These are phyloP conservation scores for Clavelina lepadiformis DNA, from an alignment of 23 tunicate genomes.

Conservation along the genomic window DNA sequence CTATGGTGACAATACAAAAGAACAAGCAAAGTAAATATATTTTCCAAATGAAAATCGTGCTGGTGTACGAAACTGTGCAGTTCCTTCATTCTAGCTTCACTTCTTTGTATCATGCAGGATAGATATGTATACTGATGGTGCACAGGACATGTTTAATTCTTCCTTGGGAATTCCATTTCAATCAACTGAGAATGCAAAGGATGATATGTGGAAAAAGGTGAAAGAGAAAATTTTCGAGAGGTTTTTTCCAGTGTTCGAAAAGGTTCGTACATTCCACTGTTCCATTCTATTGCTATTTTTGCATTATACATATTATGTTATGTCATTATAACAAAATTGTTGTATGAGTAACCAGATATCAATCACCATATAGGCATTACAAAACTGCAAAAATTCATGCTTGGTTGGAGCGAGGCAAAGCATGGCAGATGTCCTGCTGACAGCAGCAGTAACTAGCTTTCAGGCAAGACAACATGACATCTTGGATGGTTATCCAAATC, in stretches of 20 bases:
- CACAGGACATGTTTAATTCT: conserved; percentile 3
- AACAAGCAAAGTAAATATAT: conserved; percentile 4
- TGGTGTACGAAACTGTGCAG: too few species aligned
- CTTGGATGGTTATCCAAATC: conserved; percentile 1
- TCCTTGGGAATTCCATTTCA: not conserved
- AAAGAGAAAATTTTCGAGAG: conserved; percentile 1
- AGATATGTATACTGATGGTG: conserved; percentile 18
- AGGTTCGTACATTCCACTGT: too few species aligned
- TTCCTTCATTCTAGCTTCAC: too few species aligned
- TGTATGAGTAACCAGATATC: too few species aligned
- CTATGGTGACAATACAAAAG: conserved; percentile 10
- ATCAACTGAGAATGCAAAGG: not conserved
- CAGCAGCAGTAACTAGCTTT: not conserved
- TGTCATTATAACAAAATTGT: too few species aligned
- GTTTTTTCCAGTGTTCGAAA: conserved; percentile 16
- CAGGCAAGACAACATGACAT: conserved; percentile 6
- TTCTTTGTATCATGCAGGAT: conserved; percentile 5
- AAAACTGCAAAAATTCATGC: too few species aligned
- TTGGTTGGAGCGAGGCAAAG: too few species aligned
- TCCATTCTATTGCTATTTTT: too few species aligned
- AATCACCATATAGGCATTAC: too few species aligned
- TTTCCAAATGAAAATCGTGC: too few species aligned
- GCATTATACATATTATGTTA: too few species aligned
- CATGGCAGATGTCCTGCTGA: conserved; percentile 21
- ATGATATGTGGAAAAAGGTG: not conserved